Conservation (phyloP, 2,797 vertebrate species). For the Poecilia picta region DNA sequence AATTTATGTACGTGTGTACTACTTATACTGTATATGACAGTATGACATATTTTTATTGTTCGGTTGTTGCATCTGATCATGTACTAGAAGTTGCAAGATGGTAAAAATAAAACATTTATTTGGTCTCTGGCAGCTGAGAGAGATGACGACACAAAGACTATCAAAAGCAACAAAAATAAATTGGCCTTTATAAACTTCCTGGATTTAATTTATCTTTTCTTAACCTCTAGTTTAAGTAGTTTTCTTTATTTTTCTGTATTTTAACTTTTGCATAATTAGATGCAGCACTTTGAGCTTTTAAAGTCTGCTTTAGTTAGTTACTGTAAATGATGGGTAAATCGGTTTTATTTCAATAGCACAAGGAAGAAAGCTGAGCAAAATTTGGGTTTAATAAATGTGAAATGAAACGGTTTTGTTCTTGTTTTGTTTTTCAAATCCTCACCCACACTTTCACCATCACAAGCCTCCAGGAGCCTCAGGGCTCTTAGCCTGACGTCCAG, state of each 20-base stretch:
- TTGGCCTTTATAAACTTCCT: too few species aligned
- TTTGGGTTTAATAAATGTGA: not conserved
- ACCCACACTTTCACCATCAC: constrained; percentile 72
- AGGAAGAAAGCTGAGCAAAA: not conserved
- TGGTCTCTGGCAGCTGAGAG: not conserved
- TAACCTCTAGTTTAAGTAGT: not conserved
- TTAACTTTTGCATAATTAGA: not conserved
- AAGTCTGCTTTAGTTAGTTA: not conserved
- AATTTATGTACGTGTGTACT: not conserved
- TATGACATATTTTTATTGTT: not conserved
- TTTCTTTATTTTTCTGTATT: not conserved
- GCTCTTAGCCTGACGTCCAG: constrained; percentile 64
- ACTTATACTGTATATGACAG: too few species aligned
- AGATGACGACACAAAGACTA: not conserved
- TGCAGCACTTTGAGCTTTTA: not conserved
- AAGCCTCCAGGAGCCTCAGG: constrained; percentile 60
- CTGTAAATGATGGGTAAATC: not conserved
- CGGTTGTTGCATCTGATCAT: not conserved
- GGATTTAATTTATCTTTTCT: not conserved
- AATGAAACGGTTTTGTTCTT: not conserved
- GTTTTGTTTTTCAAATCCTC: constrained; percentile 9
- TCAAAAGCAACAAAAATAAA: not conserved
- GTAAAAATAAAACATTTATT: not conserved
- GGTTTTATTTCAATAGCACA: not conserved
- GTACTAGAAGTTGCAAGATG: not conserved